Evolutionary conservation across 2,888 invertebrate genomes (phyloP).

Genomic region (Andrena haemorrhoa): DNA sequence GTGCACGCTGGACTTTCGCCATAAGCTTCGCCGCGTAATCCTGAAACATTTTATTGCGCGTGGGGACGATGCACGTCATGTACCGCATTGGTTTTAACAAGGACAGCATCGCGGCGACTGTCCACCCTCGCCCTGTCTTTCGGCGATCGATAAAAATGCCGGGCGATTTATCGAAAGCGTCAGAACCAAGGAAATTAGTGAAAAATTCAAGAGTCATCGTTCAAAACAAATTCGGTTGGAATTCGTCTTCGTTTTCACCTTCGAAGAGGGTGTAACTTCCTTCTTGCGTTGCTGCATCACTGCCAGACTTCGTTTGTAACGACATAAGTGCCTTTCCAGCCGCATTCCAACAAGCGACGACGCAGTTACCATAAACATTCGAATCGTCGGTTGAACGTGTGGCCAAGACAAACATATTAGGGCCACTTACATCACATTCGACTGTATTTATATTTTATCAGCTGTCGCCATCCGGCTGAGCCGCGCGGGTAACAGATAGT

Average conservation of each 20-base stretch:
- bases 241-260: neutral
- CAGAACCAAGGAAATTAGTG: slow-evolving; percentile 14
- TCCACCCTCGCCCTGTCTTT: slow-evolving; percentile 27
- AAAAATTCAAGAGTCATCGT: neutral
- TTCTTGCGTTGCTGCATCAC: neutral
- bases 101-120: slow-evolving; percentile 39
- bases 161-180: slow-evolving; percentile 28
- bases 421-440: slow-evolving; percentile 68
- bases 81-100: slow-evolving; percentile 66
- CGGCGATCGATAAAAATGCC: slow-evolving; percentile 47
- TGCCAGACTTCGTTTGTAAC: slow-evolving; percentile 4
- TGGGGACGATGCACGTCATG: slow-evolving; percentile 71
- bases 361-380: slow-evolving; percentile 31
- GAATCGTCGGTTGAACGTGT: slow-evolving; percentile 31
- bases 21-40: slow-evolving; percentile 69
- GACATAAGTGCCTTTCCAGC: slow-evolving; percentile 9
- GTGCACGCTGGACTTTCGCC: slow-evolving; percentile 55
- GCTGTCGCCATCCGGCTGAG: slow-evolving; percentile 69
- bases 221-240: neutral
- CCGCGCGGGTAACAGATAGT: slow-evolving; percentile 33
- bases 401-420: slow-evolving; percentile 81
- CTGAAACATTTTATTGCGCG: slow-evolving; percentile 70
- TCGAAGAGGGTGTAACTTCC: neutral
- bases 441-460: slow-evolving; percentile 82
- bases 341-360: slow-evolving; percentile 5